Conservation (phyloP, 2,888 invertebrate genomes). For the Drosophila monieri region DNA sequence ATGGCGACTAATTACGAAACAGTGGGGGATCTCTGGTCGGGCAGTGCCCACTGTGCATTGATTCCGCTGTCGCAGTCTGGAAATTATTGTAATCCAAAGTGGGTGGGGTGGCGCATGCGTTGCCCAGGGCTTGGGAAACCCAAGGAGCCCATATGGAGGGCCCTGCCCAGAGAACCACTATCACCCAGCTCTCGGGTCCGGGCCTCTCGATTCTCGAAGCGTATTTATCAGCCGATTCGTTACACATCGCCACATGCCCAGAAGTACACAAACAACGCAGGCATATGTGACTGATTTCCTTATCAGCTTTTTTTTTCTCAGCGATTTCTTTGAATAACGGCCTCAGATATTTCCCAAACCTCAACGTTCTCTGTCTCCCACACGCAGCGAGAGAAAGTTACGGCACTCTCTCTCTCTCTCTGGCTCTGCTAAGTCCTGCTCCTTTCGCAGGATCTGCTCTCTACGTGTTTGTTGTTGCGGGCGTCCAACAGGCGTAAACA, state of each 20-base stretch:
- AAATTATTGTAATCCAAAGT: conserved; percentile 61
- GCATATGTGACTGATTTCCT: conserved; percentile 5
- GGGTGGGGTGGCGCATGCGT: conserved; percentile 42
- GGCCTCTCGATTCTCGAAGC: not conserved
- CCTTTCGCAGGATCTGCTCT: conserved; percentile 32
- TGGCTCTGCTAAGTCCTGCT: not conserved
- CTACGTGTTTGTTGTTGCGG: conserved; percentile 18
- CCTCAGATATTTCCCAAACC: conserved; percentile 11
- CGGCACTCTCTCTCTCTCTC: conserved; percentile 7
- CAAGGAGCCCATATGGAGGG: conserved; percentile 48
- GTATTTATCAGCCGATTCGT: conserved; percentile 53
- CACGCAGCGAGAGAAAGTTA: not conserved
- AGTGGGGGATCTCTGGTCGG: not conserved
- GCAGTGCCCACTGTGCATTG: conserved; percentile 54
- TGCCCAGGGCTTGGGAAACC: conserved; percentile 21
- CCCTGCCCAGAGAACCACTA: conserved; percentile 14
- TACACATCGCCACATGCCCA: not conserved
- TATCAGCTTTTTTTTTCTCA: conserved; percentile 18
- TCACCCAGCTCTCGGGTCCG: not conserved
- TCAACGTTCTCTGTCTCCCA: not conserved
- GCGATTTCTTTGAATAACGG: conserved; percentile 6
- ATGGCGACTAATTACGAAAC: not conserved
- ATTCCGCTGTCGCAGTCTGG: conserved; percentile 38
- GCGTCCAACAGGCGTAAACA: conserved; percentile 76
- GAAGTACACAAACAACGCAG: not conserved